Percentiles rank a stretch among this genome's conserved stretches.
These are phyloP conservation scores for Dolichoris vasculosae DNA, from an alignment of 1,140 invertebrate species.

Conservation along the genomic window DNA sequence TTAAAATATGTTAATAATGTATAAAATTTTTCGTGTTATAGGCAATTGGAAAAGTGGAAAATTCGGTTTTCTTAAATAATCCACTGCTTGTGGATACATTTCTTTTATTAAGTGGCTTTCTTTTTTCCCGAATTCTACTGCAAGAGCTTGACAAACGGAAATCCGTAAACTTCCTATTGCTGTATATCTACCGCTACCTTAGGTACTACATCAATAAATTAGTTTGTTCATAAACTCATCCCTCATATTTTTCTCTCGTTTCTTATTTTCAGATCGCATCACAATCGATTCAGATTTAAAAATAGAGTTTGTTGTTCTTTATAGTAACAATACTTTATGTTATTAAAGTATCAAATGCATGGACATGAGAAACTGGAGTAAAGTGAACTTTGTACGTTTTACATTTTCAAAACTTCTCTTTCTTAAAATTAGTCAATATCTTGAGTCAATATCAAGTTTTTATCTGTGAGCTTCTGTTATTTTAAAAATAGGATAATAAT, in stretches of 20 bases:
- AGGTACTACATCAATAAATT: constrained; percentile 68
- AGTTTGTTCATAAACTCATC: constrained; percentile 10
- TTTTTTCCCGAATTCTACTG: constrained; percentile 79
- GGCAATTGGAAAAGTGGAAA: constrained; percentile 65
- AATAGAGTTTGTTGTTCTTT: constrained; percentile 28
- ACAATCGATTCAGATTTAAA: not conserved
- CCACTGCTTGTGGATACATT: constrained; percentile 82
- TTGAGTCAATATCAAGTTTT: not conserved
- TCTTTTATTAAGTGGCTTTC: constrained; percentile 81
- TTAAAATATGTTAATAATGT: not conserved
- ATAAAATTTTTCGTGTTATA: constrained; percentile 46
- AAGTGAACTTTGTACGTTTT: not conserved
- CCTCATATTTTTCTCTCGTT: constrained; percentile 2
- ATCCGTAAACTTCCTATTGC: constrained; percentile 78
- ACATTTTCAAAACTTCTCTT: not conserved
- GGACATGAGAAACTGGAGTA: not conserved
- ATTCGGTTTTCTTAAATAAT: constrained; percentile 78
- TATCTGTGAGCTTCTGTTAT: not conserved
- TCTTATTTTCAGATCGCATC: not conserved
- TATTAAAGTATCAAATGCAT: constrained; percentile 14
- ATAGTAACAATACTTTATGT: constrained; percentile 27
- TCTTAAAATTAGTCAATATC: not conserved
- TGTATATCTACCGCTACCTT: constrained; percentile 80
- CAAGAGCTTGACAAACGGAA: constrained; percentile 80
- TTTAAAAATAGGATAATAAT: not conserved